Conservation (phyloP, 2,797 vertebrate genomes). For the Fundulus diaphanus region DNA sequence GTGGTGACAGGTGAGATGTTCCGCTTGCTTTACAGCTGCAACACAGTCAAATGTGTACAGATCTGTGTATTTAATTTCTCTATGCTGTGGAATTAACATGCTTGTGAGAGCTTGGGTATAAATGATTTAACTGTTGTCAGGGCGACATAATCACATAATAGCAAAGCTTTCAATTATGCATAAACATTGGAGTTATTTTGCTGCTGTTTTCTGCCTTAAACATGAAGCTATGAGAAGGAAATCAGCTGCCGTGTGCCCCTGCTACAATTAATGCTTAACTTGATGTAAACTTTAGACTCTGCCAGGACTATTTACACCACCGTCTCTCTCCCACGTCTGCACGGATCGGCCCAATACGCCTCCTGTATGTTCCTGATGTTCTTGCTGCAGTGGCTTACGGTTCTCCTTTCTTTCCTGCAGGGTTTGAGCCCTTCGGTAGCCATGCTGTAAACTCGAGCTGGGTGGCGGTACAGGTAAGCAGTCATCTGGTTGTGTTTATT, state of each 20-base stretch:
- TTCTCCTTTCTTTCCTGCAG: constrained; percentile 68
- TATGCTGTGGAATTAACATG: constrained; percentile 1
- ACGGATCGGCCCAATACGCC: no score
- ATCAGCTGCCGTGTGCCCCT: background rate
- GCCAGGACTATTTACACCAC: background rate
- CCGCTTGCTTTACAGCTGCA: constrained; percentile 3
- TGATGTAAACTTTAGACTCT: constrained; percentile 59
- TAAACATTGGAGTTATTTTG: background rate
- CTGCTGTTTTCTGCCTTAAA: background rate
- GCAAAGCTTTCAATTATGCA: background rate
- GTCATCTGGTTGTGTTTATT: background rate
- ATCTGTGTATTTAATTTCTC: background rate
- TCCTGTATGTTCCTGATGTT: background rate
- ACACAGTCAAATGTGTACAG: background rate
- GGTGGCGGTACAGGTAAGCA: constrained; percentile 93
- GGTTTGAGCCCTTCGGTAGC: constrained; percentile 93
- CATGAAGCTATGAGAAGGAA: background rate
- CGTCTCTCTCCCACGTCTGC: background rate
- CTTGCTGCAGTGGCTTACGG: background rate
- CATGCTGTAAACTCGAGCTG: constrained; percentile 93
- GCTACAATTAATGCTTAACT: constrained; percentile 62
- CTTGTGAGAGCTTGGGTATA: constrained; percentile 7
- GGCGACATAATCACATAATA: background rate
- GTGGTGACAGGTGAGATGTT: constrained; percentile 78
- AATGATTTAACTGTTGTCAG: background rate